phyloP scores from a whole-genome alignment of 2,797 vertebrate species.

The Furcifer pardalis region DNA sequence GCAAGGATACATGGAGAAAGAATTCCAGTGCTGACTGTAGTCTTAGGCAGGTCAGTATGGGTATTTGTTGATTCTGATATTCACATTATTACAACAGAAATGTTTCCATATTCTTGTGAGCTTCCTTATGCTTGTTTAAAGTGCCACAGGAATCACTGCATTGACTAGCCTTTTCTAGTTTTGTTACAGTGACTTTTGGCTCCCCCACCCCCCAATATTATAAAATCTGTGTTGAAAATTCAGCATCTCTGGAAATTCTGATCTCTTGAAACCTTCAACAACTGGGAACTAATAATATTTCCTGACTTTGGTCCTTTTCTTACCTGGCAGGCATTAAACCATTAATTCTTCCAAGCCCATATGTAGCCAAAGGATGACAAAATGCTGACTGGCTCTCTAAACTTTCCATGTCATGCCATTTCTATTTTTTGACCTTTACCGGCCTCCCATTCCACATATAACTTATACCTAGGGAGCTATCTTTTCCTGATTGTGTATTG shows the following conservation, averaged over 20 bases:
- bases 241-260: constrained; percentile 53
- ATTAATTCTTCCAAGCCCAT: constrained; percentile 63
- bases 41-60: neutral
- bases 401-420: constrained; percentile 42
- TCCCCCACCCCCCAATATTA: constrained; percentile 58
- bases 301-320: too few species aligned
- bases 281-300: too few species aligned
- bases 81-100: constrained; percentile 15
- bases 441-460: constrained; percentile 57
- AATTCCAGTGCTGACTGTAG: neutral
- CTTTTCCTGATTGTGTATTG: constrained; percentile 57
- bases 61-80: constrained; percentile 35
- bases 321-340: constrained; percentile 60
- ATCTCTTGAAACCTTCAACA: too few species aligned
- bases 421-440: constrained; percentile 38
- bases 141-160: constrained; percentile 19
- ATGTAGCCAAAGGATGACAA: constrained; percentile 47
- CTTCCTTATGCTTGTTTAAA: constrained; percentile 21
- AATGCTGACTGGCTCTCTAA: constrained; percentile 45
- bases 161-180: constrained; percentile 52
- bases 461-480: constrained; percentile 41
- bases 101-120: neutral
- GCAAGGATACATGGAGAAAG: neutral
- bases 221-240: constrained; percentile 60
- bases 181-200: constrained; percentile 57